These are phyloP conservation scores for Dissostichus mawsoni DNA, from an alignment of 2,113 vertebrate species.

Conservation along the genomic window DNA sequence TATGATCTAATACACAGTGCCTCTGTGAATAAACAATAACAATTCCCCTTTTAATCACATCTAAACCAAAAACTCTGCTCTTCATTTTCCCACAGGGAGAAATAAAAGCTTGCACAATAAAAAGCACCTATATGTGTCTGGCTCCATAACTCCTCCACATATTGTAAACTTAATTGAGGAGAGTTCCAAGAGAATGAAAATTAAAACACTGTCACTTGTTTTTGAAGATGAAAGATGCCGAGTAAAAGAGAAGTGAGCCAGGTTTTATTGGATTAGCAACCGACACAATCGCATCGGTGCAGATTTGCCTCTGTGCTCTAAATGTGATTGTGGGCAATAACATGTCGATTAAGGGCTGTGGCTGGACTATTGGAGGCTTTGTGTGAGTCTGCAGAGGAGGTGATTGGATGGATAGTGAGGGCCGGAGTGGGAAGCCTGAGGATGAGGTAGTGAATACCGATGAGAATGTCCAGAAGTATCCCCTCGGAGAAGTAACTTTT, in stretches of 20 bases:
- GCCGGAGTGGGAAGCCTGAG: slow-evolving; percentile 80
- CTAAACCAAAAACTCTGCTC: slow-evolving; percentile 55
- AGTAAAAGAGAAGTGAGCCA: slow-evolving; percentile 86
- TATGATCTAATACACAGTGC: slow-evolving; percentile 64
- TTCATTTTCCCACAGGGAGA: slow-evolving; percentile 71
- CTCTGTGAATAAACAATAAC: slow-evolving; percentile 75
- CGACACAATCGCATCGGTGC: slow-evolving; percentile 93
- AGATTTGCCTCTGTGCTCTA: slow-evolving; percentile 94
- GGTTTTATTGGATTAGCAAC: slow-evolving; percentile 91
- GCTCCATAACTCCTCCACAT: slow-evolving; percentile 74
- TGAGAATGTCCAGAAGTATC: slow-evolving; percentile 67
- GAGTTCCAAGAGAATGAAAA: slow-evolving; percentile 92
- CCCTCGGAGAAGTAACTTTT: slow-evolving; percentile 48
- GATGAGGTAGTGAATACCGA: slow-evolving; percentile 82
- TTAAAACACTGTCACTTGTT: slow-evolving; percentile 93
- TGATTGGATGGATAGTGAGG: slow-evolving; percentile 75
- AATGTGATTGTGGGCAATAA: slow-evolving; percentile 98
- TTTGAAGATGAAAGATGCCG: slow-evolving; percentile 85
- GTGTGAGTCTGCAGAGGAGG: slow-evolving; percentile 72
- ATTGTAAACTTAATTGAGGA: slow-evolving; percentile 78
- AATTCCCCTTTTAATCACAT: slow-evolving; percentile 76
- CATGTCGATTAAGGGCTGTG: slow-evolving; percentile 89
- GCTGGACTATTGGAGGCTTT: slow-evolving; percentile 72
- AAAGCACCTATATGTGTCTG: slow-evolving; percentile 80
- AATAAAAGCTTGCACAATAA: slow-evolving; percentile 78